Evolutionary conservation across 2,113 vertebrate species (phyloP), one percentile per base, ranked within the genome.

Genomic region (Sander lucioperca): DNA sequence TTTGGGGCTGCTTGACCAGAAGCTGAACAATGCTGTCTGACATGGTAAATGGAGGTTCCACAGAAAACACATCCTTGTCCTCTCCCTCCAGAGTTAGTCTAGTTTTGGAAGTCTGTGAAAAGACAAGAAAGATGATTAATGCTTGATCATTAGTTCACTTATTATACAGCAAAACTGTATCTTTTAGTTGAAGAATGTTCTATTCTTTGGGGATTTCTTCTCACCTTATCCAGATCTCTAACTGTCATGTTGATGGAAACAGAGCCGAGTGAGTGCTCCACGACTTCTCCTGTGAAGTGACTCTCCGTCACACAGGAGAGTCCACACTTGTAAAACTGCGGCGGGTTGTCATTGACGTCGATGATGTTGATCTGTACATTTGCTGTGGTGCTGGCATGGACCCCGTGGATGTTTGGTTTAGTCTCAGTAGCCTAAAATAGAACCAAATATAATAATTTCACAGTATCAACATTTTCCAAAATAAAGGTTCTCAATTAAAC

Each of bases 331-430:
- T 97, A 99, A 88, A 99, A 99, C 53, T 92, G 18, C 0, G 98
- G 98, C 11, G 50, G 68, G 83, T 98, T 95, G 92, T 99, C 97
- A 43, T 99, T 99, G 61, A 95, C 2, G 2, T 99, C 98, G 0
- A 74, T 53, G 79, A 99, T 96, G 6, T 12, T 70, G 74, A 99
- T 84, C 1, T 86, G 86, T 51, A 99, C 95, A 27, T 61, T 48
- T 1, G 93, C 90, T 61, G 27, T 93, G 15, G 82, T 11, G 66
- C 21, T 91, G 50, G 94, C 91, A 0, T 2, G 1, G 2, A 53
- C 1, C 25, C 90, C 94, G 0, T 93, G 0, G 54, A 94, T 85
- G 67, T 95, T 91, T 50, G 0, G 0, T 0, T 82, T 63, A 0
- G 79, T 71, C 81, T 96, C 95, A 0, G 71, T 91, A 30, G 93